phyloP scores from a whole-genome alignment of 2,888 invertebrate genomes.

The Dyspetes luteomarginatus region DNA sequence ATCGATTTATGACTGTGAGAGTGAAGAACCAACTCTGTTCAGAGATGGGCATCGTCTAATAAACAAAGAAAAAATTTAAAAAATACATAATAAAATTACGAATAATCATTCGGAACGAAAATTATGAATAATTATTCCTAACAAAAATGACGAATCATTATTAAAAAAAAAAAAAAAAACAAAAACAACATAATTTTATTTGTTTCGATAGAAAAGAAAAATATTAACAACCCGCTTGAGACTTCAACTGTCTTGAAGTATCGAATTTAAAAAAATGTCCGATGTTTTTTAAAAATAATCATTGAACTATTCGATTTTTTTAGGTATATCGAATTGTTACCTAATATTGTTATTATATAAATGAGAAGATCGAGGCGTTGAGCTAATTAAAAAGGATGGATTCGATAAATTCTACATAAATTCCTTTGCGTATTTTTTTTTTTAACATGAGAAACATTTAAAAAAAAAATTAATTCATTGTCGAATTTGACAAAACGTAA shows the following conservation, averaged over 20 bases:
- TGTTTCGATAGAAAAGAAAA: too few species aligned
- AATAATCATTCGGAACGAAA: too few species aligned
- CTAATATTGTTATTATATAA: conserved; percentile 67
- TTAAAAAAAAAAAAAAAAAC: background rate
- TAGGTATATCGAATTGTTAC: conserved; percentile 67
- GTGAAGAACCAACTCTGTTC: background rate
- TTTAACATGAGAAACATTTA: too few species aligned
- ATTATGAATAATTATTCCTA: too few species aligned
- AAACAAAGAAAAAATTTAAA: conserved; percentile 1
- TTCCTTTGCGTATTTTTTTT: background rate
- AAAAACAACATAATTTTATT: too few species aligned
- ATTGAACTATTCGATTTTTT: conserved; percentile 1
- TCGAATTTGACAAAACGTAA: too few species aligned
- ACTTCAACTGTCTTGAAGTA: too few species aligned
- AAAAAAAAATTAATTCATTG: too few species aligned
- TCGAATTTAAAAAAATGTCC: too few species aligned
- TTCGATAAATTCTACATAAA: conserved; percentile 24
- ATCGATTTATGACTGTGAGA: background rate
- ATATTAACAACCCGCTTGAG: too few species aligned
- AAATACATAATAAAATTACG: too few species aligned
- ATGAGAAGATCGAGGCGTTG: conserved; percentile 56
- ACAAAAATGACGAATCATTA: background rate
- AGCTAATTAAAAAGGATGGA: conserved; percentile 55
- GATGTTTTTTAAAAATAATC: conserved; percentile 1
- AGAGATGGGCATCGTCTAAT: background rate